Evolutionary conservation across 2,113 vertebrate species (phyloP).

Genomic region (Myrmecobius fasciatus): DNA sequence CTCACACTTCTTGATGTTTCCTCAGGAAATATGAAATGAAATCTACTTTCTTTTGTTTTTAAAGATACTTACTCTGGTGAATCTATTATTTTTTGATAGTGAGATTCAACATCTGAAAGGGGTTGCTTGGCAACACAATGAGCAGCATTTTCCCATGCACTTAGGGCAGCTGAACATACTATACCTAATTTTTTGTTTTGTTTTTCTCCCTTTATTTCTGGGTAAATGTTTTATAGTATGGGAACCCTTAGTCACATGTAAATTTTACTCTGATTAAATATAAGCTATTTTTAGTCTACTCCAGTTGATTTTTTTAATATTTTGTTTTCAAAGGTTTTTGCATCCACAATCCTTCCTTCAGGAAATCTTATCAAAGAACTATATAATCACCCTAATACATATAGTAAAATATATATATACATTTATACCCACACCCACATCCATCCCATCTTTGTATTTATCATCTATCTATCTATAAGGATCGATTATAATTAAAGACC

Average conservation of each 20-base stretch:
- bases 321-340: neutral
- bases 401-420: neutral
- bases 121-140: conserved; percentile 45
- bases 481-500: neutral
- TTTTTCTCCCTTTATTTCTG: neutral
- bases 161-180: neutral
- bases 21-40: neutral
- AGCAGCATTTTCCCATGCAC: conserved; percentile 9
- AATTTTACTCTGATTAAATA: neutral
- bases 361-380: neutral
- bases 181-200: neutral
- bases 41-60: conserved; percentile 45
- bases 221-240: conserved; percentile 10
- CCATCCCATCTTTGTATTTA: no score
- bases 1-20: conserved; percentile 14
- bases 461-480: no score
- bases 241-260: neutral
- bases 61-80: conserved; percentile 29
- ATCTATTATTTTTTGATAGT: conserved; percentile 43
- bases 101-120: conserved; percentile 24
- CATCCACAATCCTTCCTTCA: neutral
- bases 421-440: neutral
- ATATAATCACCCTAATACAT: neutral
- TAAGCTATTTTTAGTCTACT: neutral
- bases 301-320: neutral